Evolutionary conservation across 2,113 vertebrate genomes (phyloP).

Genomic region (Delphinapterus leucas): DNA sequence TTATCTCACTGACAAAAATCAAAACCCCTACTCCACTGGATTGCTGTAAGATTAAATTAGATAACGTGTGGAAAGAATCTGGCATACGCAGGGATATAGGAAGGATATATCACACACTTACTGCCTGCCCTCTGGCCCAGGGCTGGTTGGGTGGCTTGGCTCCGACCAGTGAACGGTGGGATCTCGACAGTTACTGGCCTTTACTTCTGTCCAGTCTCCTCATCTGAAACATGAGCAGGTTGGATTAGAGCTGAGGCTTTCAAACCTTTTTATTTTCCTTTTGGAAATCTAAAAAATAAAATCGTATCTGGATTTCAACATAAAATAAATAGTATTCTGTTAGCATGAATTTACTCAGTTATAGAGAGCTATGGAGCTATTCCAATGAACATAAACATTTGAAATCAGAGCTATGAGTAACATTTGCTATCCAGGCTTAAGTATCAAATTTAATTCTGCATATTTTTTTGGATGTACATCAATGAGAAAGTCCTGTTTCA

Average conservation of each 20-base stretch:
- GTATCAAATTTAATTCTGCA: neutral
- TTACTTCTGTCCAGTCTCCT: neutral
- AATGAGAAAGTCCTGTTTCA: neutral
- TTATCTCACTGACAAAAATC: neutral
- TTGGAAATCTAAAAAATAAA: neutral
- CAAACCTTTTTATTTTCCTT: neutral
- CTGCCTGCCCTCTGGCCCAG: neutral
- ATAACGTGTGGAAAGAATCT: neutral
- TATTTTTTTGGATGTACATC: conserved; percentile 5
- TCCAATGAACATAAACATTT: neutral
- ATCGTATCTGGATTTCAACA: neutral
- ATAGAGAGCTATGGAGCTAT: neutral
- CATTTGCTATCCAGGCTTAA: neutral
- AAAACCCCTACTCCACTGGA: neutral
- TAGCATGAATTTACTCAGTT: neutral
- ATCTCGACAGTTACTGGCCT: neutral
- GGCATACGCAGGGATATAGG: rapidly evolving
- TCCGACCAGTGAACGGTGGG: neutral
- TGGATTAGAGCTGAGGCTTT: neutral
- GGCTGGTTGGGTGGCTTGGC: neutral
- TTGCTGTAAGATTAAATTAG: neutral
- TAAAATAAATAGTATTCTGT: neutral
- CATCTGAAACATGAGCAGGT: neutral
- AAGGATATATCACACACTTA: neutral
- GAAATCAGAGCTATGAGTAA: neutral